Evolutionary conservation across 2,797 vertebrate species (phyloP), one percentile per base, ranked within the genome.

Genomic region (Eulemur rubriventer): DNA sequence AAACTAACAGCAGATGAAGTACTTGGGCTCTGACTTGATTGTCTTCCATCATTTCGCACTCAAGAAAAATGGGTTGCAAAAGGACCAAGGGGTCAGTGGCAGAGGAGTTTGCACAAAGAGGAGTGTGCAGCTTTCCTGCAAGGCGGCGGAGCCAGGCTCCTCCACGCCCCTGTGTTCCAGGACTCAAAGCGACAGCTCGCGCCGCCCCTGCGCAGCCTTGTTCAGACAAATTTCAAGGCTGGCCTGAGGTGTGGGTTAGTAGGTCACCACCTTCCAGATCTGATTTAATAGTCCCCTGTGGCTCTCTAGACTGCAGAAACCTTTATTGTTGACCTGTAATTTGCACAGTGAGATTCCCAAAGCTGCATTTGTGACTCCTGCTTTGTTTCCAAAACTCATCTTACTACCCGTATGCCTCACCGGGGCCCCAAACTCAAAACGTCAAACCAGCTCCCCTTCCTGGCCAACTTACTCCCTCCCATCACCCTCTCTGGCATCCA

Each of bases 1-100:
- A 98, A 98, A 98, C 75, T 98, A 98, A 96, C 96, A 95, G 97
- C 97, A 93, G 98, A 98, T 97, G 98, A 98, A 98, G 72, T n/a
- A 38, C 91, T 89, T 94, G 72, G 95, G 63, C 93, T 98, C 97
- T 92, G 94, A 83, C 84, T 98, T 98, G 96, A 94, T 96, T 97
- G 97, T 95, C 94, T 97, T 96, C 92, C 94, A 82, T 95, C 98
- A 97, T 94, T 92, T 75, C 96, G 69, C 89, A 94, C 83, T 43
- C 3, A 94, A 96, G 43, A 94, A 83, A 96, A 97, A 97, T 22
- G 78, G 38, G 28, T 75, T 91, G 22, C 57, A 16, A 22, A 90
- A 89, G 26, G 59, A 96, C 52, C 73, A 22, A 88, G 65, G 55
- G 86, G 76, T 94, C 88, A 93, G 69, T 11, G 28, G 55, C 91